Evolutionary conservation across 2,113 vertebrate genomes (phyloP), one percentile per base, ranked within the genome.

Genomic region (Perca fluviatilis): DNA sequence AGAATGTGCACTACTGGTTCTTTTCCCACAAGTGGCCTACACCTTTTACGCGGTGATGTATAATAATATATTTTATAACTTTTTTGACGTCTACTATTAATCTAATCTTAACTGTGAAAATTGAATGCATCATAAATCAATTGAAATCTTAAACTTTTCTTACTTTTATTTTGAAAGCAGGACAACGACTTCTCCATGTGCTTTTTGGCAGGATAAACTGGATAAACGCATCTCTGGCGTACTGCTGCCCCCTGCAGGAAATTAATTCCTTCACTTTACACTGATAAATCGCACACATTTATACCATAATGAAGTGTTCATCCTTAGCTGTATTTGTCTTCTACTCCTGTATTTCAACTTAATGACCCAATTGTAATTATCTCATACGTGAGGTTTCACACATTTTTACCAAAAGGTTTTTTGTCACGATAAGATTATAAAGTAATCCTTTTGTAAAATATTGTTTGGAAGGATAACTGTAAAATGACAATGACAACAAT

Each of bases 121-220:
- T 21, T 7, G 8, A 13, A 47, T 25, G 9, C 8, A 27, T 46
- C 21, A 15, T 60, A 18, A 43, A 71, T 19, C 4, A 57, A 14
- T 5, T 43, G 1, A 46, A 70, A 40, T 40, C 36, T 40, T 40
- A 40, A 40, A 40, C 36, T 40, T 40, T 40, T 40, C 18, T 33
- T 19, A 8, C 16, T 83, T 76, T 77, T 77, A 77, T 65, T 65
- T 77, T 83, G 72, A 72, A 83, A 53, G 30, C 18, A 9, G 0
- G 16, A 13, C 5, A 47, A 9, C 11, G 16, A 18, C 49, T 56
- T 75, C 63, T 56, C 25, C 65, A 0, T 49, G 49, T 49, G 0
- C 14, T 49, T 40, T 5, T 5, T 2, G 2, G 15, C 8, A 30
- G 13, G n/a, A 40, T 7, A 58, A 49, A 36, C 4, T 14, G 13